Conservation (phyloP, 2,888 invertebrate genomes). For the Diploptera punctata region DNA sequence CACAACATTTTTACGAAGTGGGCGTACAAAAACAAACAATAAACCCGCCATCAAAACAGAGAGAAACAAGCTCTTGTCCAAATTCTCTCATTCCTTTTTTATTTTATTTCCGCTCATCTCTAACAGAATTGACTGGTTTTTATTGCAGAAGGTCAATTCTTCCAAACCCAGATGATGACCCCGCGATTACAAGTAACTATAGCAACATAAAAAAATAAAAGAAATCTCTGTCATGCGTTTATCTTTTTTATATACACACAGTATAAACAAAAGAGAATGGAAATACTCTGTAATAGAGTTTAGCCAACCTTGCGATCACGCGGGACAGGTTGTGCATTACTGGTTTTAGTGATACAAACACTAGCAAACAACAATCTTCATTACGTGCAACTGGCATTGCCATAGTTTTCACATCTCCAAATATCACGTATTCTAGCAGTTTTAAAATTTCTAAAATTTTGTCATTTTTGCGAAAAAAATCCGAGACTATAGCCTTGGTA, state of each 20-base stretch:
- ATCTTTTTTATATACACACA: too few species aligned
- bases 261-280: background rate
- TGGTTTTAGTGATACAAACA: too few species aligned
- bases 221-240: too few species aligned
- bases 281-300: background rate
- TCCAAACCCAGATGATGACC: background rate
- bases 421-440: too few species aligned
- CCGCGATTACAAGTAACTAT: background rate
- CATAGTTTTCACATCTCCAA: too few species aligned
- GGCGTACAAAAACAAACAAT: constrained; percentile 26
- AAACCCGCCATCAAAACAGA: constrained; percentile 5
- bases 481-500: too few species aligned
- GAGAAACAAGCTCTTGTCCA: background rate
- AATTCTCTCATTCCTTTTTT: background rate
- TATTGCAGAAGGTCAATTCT: constrained; percentile 8
- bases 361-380: too few species aligned
- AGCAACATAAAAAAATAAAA: too few species aligned
- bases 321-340: too few species aligned
- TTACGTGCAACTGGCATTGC: too few species aligned
- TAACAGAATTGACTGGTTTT: background rate
- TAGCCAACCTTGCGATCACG: background rate
- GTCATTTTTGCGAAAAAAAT: too few species aligned
- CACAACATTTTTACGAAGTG: constrained; percentile 10
- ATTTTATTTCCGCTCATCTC: background rate
- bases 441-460: too few species aligned